Percentiles rank a stretch among this genome's conserved stretches.
phyloP scores from a whole-genome alignment of 2,888 invertebrate species.

The Eupeodes luniger region DNA sequence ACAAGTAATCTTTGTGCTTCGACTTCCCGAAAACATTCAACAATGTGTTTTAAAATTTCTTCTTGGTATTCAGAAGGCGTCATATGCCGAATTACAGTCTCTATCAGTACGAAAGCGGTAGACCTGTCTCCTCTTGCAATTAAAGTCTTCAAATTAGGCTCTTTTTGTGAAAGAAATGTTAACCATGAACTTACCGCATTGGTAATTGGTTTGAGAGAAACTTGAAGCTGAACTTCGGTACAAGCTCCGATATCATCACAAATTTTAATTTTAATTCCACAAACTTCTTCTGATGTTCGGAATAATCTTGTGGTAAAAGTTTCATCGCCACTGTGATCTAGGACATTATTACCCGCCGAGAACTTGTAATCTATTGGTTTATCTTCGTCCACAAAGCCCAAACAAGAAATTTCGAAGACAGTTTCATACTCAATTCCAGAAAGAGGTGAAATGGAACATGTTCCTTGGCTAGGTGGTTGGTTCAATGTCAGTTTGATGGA shows the following conservation, averaged over 20 bases:
- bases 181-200: conserved; percentile 17
- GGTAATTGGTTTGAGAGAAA: conserved; percentile 53
- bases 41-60: conserved; percentile 31
- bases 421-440: conserved; percentile 77
- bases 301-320: conserved; percentile 36
- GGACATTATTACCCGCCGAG: conserved; percentile 57
- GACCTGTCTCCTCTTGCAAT: conserved; percentile 65
- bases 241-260: conserved; percentile 77
- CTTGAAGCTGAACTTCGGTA: conserved; percentile 48
- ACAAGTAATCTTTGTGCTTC: conserved; percentile 69
- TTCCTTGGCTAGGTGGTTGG: conserved; percentile 73
- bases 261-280: conserved; percentile 67
- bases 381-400: conserved; percentile 70
- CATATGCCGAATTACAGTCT: conserved; percentile 53
- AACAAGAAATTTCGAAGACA: conserved; percentile 76
- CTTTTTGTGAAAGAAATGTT: conserved; percentile 46
- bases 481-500: conserved; percentile 65
- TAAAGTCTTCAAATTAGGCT: conserved; percentile 50
- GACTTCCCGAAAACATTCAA: conserved; percentile 43
- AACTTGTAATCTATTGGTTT: conserved; percentile 75
- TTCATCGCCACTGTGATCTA: conserved; percentile 73
- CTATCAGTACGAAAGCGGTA: conserved; percentile 58
- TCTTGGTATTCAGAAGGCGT: conserved; percentile 12
- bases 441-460: conserved; percentile 68
- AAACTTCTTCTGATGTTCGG: conserved; percentile 23